phyloP scores from a whole-genome alignment of 1,140 invertebrate genomes.

The Eubasilissa regina region DNA sequence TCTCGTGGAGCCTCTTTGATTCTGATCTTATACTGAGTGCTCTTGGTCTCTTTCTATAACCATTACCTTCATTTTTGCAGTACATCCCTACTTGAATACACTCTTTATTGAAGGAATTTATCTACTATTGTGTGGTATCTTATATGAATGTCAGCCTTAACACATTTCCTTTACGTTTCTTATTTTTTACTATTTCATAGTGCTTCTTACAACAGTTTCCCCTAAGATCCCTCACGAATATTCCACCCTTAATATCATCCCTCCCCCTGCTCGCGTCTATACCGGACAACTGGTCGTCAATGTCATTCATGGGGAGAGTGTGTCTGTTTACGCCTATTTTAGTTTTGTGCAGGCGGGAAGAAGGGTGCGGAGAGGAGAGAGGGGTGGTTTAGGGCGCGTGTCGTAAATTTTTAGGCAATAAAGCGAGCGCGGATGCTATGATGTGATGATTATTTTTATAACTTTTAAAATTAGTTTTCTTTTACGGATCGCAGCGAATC shows the following conservation, averaged over 20 bases:
- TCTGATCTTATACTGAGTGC: too few species aligned
- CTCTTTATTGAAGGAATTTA: too few species aligned
- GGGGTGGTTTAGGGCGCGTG: constrained; percentile 40
- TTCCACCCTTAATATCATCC: constrained; percentile 3
- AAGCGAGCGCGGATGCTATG: constrained; percentile 47
- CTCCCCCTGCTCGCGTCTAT: constrained; percentile 20
- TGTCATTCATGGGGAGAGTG: constrained; percentile 44
- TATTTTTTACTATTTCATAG: too few species aligned
- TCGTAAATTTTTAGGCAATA: constrained; percentile 59
- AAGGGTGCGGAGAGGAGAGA: background rate
- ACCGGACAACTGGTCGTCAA: constrained; percentile 50
- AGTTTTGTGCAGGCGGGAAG: constrained; percentile 44
- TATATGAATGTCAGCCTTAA: too few species aligned
- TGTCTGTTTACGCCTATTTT: constrained; percentile 54
- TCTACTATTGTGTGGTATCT: too few species aligned
- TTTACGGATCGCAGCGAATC: constrained; percentile 17
- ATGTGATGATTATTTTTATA: constrained; percentile 56
- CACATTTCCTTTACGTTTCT: too few species aligned
- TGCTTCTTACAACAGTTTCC: too few species aligned
- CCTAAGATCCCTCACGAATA: too few species aligned
- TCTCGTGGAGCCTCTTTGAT: too few species aligned
- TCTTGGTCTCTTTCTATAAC: too few species aligned
- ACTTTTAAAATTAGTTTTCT: constrained; percentile 50
- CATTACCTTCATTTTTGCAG: too few species aligned
- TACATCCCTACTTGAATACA: too few species aligned